Evolutionary conservation across 2,113 vertebrate species (phyloP), one percentile per base, ranked within the genome.

Genomic region (Chaenogobius annularis): DNA sequence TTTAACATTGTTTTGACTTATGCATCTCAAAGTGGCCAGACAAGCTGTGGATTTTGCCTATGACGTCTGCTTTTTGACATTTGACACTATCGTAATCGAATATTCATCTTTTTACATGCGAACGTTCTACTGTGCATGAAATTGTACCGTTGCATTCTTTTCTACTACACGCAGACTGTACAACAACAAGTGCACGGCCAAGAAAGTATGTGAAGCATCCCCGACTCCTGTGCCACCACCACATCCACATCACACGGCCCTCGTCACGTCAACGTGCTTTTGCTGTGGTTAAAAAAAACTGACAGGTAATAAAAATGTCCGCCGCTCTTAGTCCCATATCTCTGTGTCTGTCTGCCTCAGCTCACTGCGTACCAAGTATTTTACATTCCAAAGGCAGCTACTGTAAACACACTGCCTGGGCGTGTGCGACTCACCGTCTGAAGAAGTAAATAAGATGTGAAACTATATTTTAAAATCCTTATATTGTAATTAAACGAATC

Each of bases 291-390:
- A 17, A 40, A 63, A 63, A 63, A 43, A 43, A 63, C 61, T 63
- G 61, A 63, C 61, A 63, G 61, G 61, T 63, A 63, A 63, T 63
- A 63, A 63, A 63, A 63, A 63, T 63, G 61, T 40, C 61, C 31
- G 59, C 26, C 59, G 17, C 17, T 43, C 31, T 63, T n/a, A 4
- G 61, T 40, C 61, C 43, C 61, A 63, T 43, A 63, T 63, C 31
- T 40, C 17, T 40, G 35, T 43, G 61, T 63, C 61, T 43, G 61
- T 43, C 61, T 63, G 61, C 61, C 61, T 40, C 61, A 1, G 61
- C 35, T 20, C 35, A 61, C 58, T 17, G 58, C 7, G 58, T 9
- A 61, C 13, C 26, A 7, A 61, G 58, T 35, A 35, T 61, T 61
- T 61, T 61, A 63, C 61, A 63, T 63, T 63, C 61, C 61, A 40